These are phyloP conservation scores for Peromyscus melanophrys DNA, from an alignment of 2,797 vertebrate species.

Conservation along the genomic window DNA sequence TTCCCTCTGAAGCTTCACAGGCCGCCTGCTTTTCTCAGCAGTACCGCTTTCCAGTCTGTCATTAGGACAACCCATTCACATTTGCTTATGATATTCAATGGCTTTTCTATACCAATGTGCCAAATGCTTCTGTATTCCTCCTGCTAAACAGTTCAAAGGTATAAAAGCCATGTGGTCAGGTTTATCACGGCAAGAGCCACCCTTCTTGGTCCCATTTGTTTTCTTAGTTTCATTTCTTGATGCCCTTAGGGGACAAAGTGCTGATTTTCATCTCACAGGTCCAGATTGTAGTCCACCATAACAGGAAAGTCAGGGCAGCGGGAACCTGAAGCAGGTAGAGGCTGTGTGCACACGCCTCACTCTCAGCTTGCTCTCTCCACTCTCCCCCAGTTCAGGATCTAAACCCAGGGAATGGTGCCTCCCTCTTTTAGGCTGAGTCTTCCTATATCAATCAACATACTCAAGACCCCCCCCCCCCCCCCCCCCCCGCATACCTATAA, in stretches of 20 bases:
- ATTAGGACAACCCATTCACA: background rate
- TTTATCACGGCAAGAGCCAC: background rate
- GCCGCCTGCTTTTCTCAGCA: background rate
- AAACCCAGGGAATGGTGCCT: background rate
- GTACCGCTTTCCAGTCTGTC: background rate
- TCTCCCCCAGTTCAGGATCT: background rate
- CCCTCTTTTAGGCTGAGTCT: background rate
- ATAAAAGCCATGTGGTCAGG: background rate
- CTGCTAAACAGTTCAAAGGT: background rate
- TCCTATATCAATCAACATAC: background rate
- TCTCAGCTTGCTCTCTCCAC: background rate
- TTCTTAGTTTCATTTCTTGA: background rate
- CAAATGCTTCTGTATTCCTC: background rate
- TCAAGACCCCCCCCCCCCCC: background rate
- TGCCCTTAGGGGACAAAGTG: background rate
- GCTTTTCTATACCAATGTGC: background rate
- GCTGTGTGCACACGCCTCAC: accelerated
- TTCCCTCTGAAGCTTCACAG: background rate
- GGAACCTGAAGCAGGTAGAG: background rate
- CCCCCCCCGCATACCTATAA: no score
- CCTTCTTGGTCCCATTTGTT: background rate
- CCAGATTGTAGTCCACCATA: background rate
- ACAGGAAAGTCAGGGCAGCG: background rate
- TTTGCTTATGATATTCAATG: background rate
- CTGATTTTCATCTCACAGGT: background rate